Percentiles rank a stretch among this genome's conserved stretches.
Conservation (phyloP, 2,888 invertebrate genomes). For the Hydrotaea cyrtoneurina region DNA sequence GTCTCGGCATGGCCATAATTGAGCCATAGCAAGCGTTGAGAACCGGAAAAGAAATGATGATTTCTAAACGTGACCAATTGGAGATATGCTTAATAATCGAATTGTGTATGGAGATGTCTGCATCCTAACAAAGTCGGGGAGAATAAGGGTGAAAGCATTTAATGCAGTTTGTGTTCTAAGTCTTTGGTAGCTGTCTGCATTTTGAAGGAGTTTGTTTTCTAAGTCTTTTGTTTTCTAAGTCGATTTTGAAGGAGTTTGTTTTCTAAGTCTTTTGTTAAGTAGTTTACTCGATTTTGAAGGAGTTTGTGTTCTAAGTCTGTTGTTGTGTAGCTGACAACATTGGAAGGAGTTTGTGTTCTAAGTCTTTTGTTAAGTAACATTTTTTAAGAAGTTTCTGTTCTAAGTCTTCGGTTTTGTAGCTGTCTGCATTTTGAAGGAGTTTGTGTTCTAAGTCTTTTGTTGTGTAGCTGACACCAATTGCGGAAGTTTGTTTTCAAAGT, state of each 20-base stretch:
- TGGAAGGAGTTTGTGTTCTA: not conserved
- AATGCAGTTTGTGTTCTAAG: not conserved
- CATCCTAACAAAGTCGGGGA: too few species aligned
- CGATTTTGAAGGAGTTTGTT: too few species aligned
- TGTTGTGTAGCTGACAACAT: too few species aligned
- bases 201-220: slow-evolving; percentile 1
- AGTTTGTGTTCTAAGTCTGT: not conserved
- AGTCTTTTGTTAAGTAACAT: too few species aligned
- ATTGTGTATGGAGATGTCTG: not conserved
- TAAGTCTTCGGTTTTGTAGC: not conserved
- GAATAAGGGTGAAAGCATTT: not conserved
- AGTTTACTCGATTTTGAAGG: not conserved
- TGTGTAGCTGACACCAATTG: not conserved
- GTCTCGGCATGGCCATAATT: too few species aligned
- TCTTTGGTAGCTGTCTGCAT: too few species aligned
- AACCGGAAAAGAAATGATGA: too few species aligned
- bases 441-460: not conserved
- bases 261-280: too few species aligned
- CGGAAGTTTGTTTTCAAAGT: not conserved
- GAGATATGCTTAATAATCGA: too few species aligned
- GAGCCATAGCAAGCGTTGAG: too few species aligned
- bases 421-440: not conserved
- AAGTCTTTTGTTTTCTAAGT: slow-evolving; percentile 2
- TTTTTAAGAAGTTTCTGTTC: not conserved
- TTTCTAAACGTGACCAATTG: too few species aligned